Evolutionary conservation across 2,888 invertebrate species (phyloP).

Genomic region (Parelbella ahira): DNA sequence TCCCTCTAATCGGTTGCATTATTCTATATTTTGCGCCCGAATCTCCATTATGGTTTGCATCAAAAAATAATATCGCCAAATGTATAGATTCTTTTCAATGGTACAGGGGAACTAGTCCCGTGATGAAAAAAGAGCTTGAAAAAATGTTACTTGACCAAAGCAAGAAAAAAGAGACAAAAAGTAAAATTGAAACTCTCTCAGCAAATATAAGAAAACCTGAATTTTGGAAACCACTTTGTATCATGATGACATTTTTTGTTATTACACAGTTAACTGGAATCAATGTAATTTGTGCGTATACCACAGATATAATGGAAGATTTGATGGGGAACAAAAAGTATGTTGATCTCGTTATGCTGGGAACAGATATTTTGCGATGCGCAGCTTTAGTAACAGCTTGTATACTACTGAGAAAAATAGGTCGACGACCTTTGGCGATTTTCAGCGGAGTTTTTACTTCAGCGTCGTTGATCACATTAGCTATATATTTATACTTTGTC

Average conservation of each 20-base stretch:
- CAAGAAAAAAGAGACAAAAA: slow-evolving; percentile 48
- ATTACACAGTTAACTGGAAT: slow-evolving; percentile 85
- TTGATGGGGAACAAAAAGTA: slow-evolving; percentile 75
- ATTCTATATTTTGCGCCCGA: slow-evolving; percentile 83
- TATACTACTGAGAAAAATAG: slow-evolving; percentile 78
- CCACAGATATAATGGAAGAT: slow-evolving; percentile 82
- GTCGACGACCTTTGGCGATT: slow-evolving; percentile 83
- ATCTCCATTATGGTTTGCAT: slow-evolving; percentile 85
- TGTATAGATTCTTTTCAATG: slow-evolving; percentile 82
- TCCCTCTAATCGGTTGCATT: slow-evolving; percentile 75
- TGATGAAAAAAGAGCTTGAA: slow-evolving; percentile 71
- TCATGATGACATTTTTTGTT: slow-evolving; percentile 83
- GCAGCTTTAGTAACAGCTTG: slow-evolving; percentile 82
- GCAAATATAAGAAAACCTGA: slow-evolving; percentile 72
- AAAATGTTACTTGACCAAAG: slow-evolving; percentile 66
- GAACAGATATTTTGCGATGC: slow-evolving; percentile 83
- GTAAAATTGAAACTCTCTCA: slow-evolving; percentile 55
- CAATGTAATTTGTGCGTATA: slow-evolving; percentile 86
- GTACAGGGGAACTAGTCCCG: slow-evolving; percentile 78
- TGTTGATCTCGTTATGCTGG: slow-evolving; percentile 83
- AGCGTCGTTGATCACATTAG: slow-evolving; percentile 77
- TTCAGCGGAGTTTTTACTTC: slow-evolving; percentile 83
- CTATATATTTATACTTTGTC: slow-evolving; percentile 67
- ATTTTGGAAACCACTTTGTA: slow-evolving; percentile 81
- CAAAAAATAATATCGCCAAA: slow-evolving; percentile 78